Conservation (phyloP, 2,888 invertebrate species). For the Ctenicera cuprea region DNA sequence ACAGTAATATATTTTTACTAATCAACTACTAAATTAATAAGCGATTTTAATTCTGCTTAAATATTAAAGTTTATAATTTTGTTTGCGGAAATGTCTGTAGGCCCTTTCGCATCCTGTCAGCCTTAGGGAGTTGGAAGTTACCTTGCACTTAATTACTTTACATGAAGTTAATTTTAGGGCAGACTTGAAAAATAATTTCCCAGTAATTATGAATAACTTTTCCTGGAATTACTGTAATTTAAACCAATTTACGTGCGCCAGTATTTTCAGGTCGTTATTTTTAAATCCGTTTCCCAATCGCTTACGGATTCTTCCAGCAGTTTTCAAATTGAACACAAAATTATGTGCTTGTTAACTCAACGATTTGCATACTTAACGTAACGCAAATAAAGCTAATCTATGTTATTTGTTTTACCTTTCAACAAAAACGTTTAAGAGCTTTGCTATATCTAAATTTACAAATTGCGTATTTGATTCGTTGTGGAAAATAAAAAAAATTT, state of each 20-base stretch:
- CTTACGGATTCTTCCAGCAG: not conserved
- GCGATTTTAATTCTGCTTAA: not conserved
- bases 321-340: too few species aligned
- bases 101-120: not conserved
- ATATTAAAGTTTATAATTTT: not conserved
- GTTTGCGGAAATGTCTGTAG: not conserved
- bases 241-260: not conserved
- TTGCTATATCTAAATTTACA: too few species aligned
- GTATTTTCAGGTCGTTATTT: not conserved
- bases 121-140: constrained; percentile 1
- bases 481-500: too few species aligned
- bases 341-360: too few species aligned
- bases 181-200: not conserved
- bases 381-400: too few species aligned
- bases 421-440: too few species aligned
- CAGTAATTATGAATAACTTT: not conserved
- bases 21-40: too few species aligned
- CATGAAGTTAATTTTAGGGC: not conserved
- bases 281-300: not conserved
- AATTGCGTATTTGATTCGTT: too few species aligned
- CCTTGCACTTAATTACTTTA: not conserved
- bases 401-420: too few species aligned
- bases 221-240: not conserved
- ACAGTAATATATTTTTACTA: too few species aligned
- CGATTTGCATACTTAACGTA: too few species aligned